Evolutionary conservation across 2,113 vertebrate genomes (phyloP).

Genomic region (Suncus etruscus): DNA sequence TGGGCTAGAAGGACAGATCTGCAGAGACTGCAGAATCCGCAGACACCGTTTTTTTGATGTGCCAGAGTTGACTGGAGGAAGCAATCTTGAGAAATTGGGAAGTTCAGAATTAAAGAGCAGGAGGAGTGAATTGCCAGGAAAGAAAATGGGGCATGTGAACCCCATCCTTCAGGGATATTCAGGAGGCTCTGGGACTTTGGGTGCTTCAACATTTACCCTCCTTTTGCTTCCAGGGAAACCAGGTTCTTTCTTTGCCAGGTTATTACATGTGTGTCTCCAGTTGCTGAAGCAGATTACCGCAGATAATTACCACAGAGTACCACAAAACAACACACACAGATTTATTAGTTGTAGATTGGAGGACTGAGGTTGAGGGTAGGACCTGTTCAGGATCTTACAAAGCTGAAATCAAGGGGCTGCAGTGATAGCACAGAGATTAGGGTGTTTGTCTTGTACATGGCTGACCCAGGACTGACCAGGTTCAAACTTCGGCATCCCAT

Average conservation of each 20-base stretch:
- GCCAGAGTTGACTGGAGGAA: not conserved
- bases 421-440: too few relatives aligned
- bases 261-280: not conserved
- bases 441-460: too few relatives aligned
- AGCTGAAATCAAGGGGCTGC: not conserved
- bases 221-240: not conserved
- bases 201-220: not conserved
- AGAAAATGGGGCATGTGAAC: not conserved
- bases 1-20: not conserved
- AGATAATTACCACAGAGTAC: not conserved
- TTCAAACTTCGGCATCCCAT: too few relatives aligned
- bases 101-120: not conserved
- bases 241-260: not conserved
- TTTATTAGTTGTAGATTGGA: constrained; percentile 4
- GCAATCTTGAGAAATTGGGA: constrained; percentile 11
- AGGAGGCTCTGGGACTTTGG: not conserved
- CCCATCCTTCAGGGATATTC: not conserved
- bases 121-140: not conserved
- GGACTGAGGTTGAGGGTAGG: not conserved
- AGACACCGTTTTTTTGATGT: not conserved
- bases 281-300: not conserved
- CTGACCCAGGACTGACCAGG: too few relatives aligned
- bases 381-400: not conserved
- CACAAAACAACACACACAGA: not conserved
- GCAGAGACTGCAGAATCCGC: not conserved